Percentiles rank a stretch among this genome's conserved stretches.
These are phyloP conservation scores for Ridgeia piscesae DNA, from an alignment of 1,140 invertebrate species.

Conservation along the genomic window DNA sequence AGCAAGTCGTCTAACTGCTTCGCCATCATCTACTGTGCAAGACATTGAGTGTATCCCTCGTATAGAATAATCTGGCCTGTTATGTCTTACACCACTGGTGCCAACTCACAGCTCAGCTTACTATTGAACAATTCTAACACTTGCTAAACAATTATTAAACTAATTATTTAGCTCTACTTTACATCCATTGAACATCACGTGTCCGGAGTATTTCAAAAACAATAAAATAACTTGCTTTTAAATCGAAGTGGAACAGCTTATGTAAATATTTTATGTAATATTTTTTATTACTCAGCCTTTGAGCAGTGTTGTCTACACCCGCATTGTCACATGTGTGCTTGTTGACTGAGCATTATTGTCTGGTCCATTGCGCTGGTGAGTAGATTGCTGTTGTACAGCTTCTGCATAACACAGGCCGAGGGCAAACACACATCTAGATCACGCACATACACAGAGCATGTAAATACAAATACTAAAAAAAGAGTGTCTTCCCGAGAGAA, in stretches of 20 bases:
- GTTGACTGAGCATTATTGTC: not conserved
- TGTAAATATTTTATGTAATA: not conserved
- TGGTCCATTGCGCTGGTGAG: too few relatives aligned
- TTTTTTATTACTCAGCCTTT: not conserved
- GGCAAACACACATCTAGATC: not conserved
- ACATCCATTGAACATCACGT: not conserved
- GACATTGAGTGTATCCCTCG: not conserved
- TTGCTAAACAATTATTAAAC: not conserved
- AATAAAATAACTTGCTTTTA: not conserved
- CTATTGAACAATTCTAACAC: not conserved
- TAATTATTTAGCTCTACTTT: not conserved
- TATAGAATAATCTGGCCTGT: not conserved
- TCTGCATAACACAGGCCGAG: too few relatives aligned
- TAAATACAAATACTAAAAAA: not conserved
- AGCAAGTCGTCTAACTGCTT: too few relatives aligned
- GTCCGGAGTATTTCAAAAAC: not conserved
- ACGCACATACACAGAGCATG: too few relatives aligned
- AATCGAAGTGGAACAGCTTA: not conserved
- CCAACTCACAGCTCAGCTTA: not conserved
- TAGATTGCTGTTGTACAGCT: too few relatives aligned
- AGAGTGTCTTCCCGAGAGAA: too few relatives aligned
- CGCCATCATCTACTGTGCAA: too few relatives aligned
- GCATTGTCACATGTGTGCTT: not conserved
- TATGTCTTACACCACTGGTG: not conserved
- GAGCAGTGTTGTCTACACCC: too few relatives aligned